Percentiles rank a stretch among this genome's conserved stretches.
Conservation (phyloP, 2,113 vertebrate species). For the Alligator mississippiensis region DNA sequence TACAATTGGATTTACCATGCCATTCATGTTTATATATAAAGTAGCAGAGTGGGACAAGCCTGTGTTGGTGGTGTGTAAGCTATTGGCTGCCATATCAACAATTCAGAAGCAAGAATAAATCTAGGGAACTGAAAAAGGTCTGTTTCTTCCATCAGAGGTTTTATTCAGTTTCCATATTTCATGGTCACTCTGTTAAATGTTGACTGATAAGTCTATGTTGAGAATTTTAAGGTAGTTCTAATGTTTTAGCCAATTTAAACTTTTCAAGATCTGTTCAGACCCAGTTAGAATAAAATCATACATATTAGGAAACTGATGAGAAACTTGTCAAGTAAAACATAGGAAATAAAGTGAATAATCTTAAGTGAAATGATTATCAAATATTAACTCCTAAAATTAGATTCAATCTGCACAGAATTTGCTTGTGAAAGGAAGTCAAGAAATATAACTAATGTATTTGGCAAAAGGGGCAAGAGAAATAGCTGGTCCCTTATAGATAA, state of each 20-base stretch:
- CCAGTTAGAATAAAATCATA: background rate
- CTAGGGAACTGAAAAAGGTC: background rate
- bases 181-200: background rate
- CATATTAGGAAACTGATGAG: background rate
- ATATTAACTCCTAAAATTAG: background rate
- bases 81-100: background rate
- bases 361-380: constrained; percentile 13
- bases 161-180: background rate
- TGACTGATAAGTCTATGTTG: background rate
- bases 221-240: background rate
- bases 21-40: background rate
- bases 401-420: constrained; percentile 1
- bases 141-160: background rate
- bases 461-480: background rate
- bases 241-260: background rate
- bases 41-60: background rate
- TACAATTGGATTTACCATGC: background rate
- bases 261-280: background rate
- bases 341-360: background rate
- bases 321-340: background rate
- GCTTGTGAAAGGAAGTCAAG: background rate
- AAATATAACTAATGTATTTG: constrained; percentile 1
- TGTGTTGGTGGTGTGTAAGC: background rate
- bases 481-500: background rate
- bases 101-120: accelerated